phyloP scores from a whole-genome alignment of 2,888 invertebrate species.

The Metopia argyrocephala region DNA sequence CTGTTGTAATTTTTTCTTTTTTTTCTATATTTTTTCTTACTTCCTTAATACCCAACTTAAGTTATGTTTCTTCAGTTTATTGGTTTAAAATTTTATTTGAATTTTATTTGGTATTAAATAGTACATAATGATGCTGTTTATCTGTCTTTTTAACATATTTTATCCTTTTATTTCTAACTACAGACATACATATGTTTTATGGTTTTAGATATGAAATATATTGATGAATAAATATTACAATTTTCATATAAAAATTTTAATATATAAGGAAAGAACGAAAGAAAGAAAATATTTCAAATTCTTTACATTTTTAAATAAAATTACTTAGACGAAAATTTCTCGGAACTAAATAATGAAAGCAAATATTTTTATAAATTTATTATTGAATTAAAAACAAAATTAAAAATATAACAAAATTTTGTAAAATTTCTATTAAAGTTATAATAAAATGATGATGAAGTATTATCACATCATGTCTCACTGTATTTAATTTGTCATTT shows the following conservation, averaged over 20 bases:
- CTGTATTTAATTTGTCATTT: not conserved
- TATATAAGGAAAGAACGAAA: not conserved
- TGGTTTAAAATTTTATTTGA: slow-evolving; percentile 41
- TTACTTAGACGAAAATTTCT: not conserved
- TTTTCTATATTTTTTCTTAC: not conserved
- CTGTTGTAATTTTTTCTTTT: not conserved
- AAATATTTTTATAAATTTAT: not conserved
- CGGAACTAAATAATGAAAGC: not conserved
- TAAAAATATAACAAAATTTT: too few species aligned
- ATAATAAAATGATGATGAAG: too few species aligned
- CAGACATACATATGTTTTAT: not conserved
- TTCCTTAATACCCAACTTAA: slow-evolving; percentile 7
- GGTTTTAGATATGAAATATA: slow-evolving; percentile 8
- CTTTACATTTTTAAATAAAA: not conserved
- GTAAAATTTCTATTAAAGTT: too few species aligned
- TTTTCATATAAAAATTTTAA: not conserved
- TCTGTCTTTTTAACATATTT: slow-evolving; percentile 1
- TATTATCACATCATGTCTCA: not conserved
- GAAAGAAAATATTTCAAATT: not conserved
- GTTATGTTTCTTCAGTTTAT: slow-evolving; percentile 10
- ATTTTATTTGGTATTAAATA: slow-evolving; percentile 42
- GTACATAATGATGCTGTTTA: slow-evolving; percentile 2
- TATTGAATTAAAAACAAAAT: not conserved
- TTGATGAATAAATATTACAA: slow-evolving; percentile 44
- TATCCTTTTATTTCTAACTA: not conserved